phyloP scores from a whole-genome alignment of 2,797 vertebrate species.

The Dermochelys coriacea region DNA sequence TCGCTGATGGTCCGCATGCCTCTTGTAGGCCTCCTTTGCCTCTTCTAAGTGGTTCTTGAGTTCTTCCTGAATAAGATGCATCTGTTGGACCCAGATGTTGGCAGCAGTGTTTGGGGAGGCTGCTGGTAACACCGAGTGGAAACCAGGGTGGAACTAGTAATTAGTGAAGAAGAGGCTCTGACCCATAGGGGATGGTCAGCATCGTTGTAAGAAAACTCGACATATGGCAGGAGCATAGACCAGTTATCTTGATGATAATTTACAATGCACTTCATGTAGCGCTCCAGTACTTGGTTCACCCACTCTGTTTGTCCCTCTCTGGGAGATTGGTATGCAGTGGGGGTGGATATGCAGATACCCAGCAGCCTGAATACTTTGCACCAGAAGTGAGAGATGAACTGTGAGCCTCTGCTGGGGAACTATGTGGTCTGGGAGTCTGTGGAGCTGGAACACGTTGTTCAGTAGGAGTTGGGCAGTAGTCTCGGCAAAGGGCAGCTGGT shows the following conservation, averaged over 20 bases:
- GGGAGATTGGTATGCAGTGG: too few relatives aligned
- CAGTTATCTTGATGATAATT: background rate
- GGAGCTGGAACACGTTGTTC: background rate
- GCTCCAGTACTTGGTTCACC: background rate
- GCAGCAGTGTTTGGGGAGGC: background rate
- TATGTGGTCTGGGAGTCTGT: background rate
- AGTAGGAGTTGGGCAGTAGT: background rate
- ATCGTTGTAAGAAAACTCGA: background rate
- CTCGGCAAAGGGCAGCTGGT: background rate
- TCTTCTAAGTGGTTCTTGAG: background rate
- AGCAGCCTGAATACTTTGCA: background rate
- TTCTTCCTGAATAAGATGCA: background rate
- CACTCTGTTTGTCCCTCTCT: background rate
- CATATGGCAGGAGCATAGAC: background rate
- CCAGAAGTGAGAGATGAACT: background rate
- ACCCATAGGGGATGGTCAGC: background rate
- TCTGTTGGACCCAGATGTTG: background rate
- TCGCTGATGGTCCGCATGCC: background rate
- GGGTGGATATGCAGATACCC: background rate
- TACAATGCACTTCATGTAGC: background rate
- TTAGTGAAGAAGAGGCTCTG: background rate
- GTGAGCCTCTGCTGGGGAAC: background rate
- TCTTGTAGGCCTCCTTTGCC: background rate
- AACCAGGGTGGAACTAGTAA: background rate
- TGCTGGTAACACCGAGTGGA: background rate